These are phyloP conservation scores for Plodia interpunctella DNA, from an alignment of 1,140 invertebrate genomes.

Conservation along the genomic window DNA sequence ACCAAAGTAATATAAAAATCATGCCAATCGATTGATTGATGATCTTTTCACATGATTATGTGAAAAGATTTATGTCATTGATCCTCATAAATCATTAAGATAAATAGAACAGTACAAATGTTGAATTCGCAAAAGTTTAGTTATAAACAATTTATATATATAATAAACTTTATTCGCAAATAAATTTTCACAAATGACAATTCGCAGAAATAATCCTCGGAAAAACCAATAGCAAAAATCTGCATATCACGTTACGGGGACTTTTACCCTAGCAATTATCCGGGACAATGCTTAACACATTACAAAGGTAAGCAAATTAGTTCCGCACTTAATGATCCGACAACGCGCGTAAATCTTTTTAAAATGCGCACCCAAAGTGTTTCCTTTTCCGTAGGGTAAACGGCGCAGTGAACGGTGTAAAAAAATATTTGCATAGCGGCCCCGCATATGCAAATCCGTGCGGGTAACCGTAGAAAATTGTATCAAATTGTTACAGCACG, in stretches of 20 bases:
- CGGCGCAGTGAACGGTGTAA: constrained; percentile 67
- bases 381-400: constrained; percentile 65
- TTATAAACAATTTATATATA: no score
- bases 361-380: constrained; percentile 63
- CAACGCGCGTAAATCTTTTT: constrained; percentile 76
- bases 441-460: constrained; percentile 71
- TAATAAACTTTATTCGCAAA: background rate
- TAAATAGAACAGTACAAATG: no score
- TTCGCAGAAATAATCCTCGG: background rate
- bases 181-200: background rate
- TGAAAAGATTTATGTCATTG: no score
- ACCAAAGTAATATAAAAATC: no score
- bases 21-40: no score
- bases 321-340: constrained; percentile 74
- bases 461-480: constrained; percentile 68
- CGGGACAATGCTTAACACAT: constrained; percentile 69
- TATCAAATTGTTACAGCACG: constrained; percentile 73
- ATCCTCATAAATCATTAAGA: no score
- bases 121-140: no score
- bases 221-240: constrained; percentile 43
- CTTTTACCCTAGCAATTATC: constrained; percentile 61
- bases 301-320: constrained; percentile 77
- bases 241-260: constrained; percentile 67
- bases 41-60: no score
- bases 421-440: constrained; percentile 73